These are phyloP conservation scores for Dromius quadrimaculatus DNA, from an alignment of 2,888 invertebrate genomes.

Conservation along the genomic window DNA sequence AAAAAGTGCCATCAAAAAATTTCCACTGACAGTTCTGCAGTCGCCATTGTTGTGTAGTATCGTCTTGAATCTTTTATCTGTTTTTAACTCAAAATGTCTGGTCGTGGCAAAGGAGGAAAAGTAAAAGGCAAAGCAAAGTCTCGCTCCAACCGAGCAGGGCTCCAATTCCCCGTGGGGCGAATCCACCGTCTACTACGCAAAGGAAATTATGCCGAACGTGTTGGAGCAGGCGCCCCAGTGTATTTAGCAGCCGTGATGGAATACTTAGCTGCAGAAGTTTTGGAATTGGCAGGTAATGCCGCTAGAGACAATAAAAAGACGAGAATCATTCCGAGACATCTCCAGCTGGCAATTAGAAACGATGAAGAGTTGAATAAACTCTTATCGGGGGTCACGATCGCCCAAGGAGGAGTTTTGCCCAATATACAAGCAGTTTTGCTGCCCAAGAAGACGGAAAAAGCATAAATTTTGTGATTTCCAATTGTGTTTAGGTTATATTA, in stretches of 20 bases:
- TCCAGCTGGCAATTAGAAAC: slow-evolving; percentile 83
- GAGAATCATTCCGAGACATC: slow-evolving; percentile 81
- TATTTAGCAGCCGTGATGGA: slow-evolving; percentile 73
- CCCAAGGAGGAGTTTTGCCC: slow-evolving; percentile 87
- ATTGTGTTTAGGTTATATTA: no score
- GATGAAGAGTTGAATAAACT: slow-evolving; percentile 86
- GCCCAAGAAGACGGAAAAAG: slow-evolving; percentile 75
- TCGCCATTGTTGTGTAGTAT: not conserved
- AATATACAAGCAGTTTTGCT: slow-evolving; percentile 81
- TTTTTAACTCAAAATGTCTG: slow-evolving; percentile 62
- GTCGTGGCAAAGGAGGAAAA: slow-evolving; percentile 66
- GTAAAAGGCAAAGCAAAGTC: slow-evolving; percentile 66
- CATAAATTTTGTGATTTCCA: slow-evolving; percentile 11
- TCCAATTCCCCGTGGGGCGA: slow-evolving; percentile 73
- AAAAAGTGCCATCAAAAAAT: not conserved
- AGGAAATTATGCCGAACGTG: slow-evolving; percentile 74
- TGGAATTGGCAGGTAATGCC: slow-evolving; percentile 77
- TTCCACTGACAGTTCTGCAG: not conserved
- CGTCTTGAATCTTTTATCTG: not conserved
- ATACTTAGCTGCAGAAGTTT: slow-evolving; percentile 77
- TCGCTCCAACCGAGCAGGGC: slow-evolving; percentile 71
- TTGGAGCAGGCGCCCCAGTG: slow-evolving; percentile 71
- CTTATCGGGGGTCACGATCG: slow-evolving; percentile 82
- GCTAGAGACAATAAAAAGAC: slow-evolving; percentile 78
- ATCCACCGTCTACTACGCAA: slow-evolving; percentile 72